A percentile compares a stretch with the other conserved stretches of the same genome.
phyloP scores from a whole-genome alignment of 2,113 vertebrate genomes.

The Vimba vimba region DNA sequence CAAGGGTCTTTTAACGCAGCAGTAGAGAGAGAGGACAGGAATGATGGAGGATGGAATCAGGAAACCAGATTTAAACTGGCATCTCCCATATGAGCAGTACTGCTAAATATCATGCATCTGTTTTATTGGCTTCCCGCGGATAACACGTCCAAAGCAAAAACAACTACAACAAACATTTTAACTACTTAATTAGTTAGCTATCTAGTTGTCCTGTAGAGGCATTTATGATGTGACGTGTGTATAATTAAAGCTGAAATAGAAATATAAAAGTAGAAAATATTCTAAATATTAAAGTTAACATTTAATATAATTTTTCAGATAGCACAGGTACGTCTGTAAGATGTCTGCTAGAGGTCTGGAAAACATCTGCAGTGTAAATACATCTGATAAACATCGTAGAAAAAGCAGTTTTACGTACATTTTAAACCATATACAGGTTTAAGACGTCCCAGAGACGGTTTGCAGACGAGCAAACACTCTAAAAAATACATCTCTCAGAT shows the following conservation, averaged over 20 bases:
- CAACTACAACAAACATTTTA: background rate
- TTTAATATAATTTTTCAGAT: too few relatives aligned
- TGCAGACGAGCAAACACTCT: too few relatives aligned
- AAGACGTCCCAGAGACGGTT: too few relatives aligned
- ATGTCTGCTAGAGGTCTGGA: too few relatives aligned
- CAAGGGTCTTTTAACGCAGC: background rate
- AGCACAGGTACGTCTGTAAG: too few relatives aligned
- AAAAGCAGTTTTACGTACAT: too few relatives aligned
- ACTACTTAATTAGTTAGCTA: background rate
- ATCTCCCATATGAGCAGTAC: background rate
- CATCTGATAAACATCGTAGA: too few relatives aligned
- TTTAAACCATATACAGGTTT: too few relatives aligned
- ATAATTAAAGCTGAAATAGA: too few relatives aligned
- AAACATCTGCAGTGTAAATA: too few relatives aligned
- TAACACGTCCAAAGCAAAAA: background rate
- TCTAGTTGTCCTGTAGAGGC: background rate
- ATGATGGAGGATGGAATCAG: background rate
- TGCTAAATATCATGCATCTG: background rate
- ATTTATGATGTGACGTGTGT: background rate
- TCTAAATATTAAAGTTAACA: background rate
- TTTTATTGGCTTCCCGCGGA: background rate
- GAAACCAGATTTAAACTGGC: background rate
- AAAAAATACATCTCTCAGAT: too few relatives aligned
- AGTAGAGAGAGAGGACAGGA: background rate
- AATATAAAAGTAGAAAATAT: background rate